Conservation (phyloP, 2,888 invertebrate species). For the Oxystoma pomonae region DNA sequence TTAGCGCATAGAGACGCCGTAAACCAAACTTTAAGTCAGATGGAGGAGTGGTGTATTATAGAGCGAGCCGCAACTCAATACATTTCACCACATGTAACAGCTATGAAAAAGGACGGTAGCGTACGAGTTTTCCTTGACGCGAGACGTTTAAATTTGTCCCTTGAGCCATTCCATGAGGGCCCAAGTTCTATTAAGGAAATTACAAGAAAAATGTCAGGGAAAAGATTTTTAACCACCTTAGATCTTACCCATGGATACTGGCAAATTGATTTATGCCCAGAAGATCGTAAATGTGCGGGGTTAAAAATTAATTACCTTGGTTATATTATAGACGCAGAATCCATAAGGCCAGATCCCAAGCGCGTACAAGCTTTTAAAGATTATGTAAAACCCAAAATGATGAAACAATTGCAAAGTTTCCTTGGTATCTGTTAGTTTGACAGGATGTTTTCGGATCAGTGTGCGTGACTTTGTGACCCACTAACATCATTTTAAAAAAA, state of each 20-base stretch:
- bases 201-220: constrained; percentile 20
- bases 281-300: constrained; percentile 26
- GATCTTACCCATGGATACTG: constrained; percentile 31
- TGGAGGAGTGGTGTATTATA: constrained; percentile 14
- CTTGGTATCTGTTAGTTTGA: constrained; percentile 21
- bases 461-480: background rate
- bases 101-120: constrained; percentile 12
- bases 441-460: constrained; percentile 8
- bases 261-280: constrained; percentile 25
- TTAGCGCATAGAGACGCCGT: constrained; percentile 6
- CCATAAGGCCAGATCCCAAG: constrained; percentile 23
- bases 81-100: constrained; percentile 8
- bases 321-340: constrained; percentile 23
- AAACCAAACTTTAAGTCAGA: background rate
- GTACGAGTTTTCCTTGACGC: constrained; percentile 15
- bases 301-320: constrained; percentile 27
- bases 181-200: constrained; percentile 21
- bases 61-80: constrained; percentile 1
- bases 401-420: constrained; percentile 19
- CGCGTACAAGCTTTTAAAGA: constrained; percentile 20
- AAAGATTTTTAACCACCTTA: constrained; percentile 20
- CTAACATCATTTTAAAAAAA: background rate
- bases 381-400: constrained; percentile 8
- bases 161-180: constrained; percentile 17
- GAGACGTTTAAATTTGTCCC: constrained; percentile 13